Evolutionary conservation across 2,888 invertebrate genomes (phyloP).

Genomic region (Neoaliturus tenellus): DNA sequence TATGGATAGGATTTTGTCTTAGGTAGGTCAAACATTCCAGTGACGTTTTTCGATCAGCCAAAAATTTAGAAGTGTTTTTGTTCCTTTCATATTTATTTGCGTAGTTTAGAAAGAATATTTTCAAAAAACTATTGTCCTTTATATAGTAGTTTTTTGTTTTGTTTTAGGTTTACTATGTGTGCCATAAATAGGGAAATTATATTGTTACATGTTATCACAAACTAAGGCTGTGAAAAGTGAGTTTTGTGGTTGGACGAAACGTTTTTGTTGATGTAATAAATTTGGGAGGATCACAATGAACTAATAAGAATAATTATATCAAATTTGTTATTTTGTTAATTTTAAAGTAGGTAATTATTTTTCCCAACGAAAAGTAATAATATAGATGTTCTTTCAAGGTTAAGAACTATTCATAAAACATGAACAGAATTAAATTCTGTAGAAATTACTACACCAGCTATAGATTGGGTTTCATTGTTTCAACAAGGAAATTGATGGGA

Average conservation of each 20-base stretch:
- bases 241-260: not conserved
- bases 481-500: too few species aligned
- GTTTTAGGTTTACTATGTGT: not conserved
- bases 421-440: too few species aligned
- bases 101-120: not conserved
- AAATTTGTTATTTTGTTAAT: too few species aligned
- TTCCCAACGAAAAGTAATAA: too few species aligned
- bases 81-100: not conserved
- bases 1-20: not conserved
- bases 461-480: too few species aligned
- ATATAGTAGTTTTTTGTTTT: not conserved
- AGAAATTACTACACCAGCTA: too few species aligned
- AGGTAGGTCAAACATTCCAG: constrained; percentile 15
- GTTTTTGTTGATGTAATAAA: not conserved
- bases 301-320: too few species aligned
- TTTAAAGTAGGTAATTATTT: too few species aligned
- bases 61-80: not conserved
- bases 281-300: not conserved
- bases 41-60: not conserved
- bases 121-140: not conserved
- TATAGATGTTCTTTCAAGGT: too few species aligned
- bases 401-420: too few species aligned
- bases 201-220: not conserved
- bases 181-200: not conserved
- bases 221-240: constrained; percentile 17